phyloP scores from a whole-genome alignment of 35 echinoderm and acorn worm species.

The Amphiura filiformis region DNA sequence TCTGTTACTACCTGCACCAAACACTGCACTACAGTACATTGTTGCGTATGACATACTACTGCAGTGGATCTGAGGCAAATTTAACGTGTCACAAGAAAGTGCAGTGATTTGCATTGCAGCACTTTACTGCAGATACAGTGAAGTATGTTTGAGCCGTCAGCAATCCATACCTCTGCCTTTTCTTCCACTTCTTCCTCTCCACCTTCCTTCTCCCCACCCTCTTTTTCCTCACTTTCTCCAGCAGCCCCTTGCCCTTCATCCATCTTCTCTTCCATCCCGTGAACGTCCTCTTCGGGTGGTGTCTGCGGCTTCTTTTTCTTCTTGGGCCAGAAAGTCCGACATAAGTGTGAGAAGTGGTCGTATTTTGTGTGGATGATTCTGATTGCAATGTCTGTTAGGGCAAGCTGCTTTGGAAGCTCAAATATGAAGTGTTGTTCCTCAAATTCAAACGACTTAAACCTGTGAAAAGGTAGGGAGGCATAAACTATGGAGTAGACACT shows the following conservation, averaged over 20 bases:
- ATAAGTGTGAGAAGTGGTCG: constrained; percentile 91
- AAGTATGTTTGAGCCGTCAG: no score
- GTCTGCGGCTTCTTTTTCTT: constrained; percentile 44
- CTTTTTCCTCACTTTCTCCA: constrained; percentile 38
- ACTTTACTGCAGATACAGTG: no score
- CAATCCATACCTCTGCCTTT: constrained; percentile 21
- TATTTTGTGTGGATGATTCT: constrained; percentile 66
- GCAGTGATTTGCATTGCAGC: no score
- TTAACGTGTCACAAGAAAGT: no score
- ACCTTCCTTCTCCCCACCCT: constrained; percentile 35
- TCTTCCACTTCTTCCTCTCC: constrained; percentile 36
- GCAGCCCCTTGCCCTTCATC: constrained; percentile 34
- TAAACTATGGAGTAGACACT: no score
- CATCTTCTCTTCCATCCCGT: neutral
- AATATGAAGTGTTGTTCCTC: constrained; percentile 67
- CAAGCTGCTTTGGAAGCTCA: constrained; percentile 93
- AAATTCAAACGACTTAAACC: constrained; percentile 90
- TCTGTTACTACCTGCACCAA: no score
- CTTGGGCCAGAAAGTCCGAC: constrained; percentile 68
- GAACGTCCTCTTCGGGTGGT: constrained; percentile 11
- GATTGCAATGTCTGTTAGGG: constrained; percentile 82
- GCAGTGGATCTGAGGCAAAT: no score
- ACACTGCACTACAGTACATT: no score
- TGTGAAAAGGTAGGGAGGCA: no score
- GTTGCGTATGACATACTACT: no score